These are phyloP conservation scores for Myiopsitta monachus DNA, from an alignment of 2,113 vertebrate genomes.

Conservation along the genomic window DNA sequence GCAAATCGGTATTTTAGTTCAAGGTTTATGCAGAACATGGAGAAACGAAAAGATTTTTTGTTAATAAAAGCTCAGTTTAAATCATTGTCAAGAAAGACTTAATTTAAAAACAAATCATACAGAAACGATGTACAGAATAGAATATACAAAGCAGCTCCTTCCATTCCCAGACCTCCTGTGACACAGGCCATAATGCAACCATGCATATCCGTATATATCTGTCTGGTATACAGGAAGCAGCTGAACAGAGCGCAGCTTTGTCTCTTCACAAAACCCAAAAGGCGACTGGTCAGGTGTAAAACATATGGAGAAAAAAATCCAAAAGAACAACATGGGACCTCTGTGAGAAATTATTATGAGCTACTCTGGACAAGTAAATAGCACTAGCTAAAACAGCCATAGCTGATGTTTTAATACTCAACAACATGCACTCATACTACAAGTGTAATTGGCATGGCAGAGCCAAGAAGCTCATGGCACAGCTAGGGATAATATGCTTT, in stretches of 20 bases:
- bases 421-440: neutral
- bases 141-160: neutral
- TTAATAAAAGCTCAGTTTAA: neutral
- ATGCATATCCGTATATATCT: constrained; percentile 29
- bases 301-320: constrained; percentile 68
- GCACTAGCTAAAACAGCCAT: neutral
- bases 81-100: neutral
- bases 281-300: constrained; percentile 89
- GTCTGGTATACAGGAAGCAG: constrained; percentile 81
- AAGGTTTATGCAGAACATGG: neutral
- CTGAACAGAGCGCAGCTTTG: constrained; percentile 88
- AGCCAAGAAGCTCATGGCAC: neutral
- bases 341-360: neutral
- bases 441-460: neutral
- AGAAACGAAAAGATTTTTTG: neutral
- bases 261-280: constrained; percentile 83
- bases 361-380: neutral
- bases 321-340: neutral
- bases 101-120: neutral
- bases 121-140: neutral
- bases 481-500: neutral
- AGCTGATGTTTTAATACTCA: neutral
- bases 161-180: neutral
- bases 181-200: neutral
- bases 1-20: neutral